Conservation (phyloP, 2,113 vertebrate genomes). For the Forbesichthys papilliferus region DNA sequence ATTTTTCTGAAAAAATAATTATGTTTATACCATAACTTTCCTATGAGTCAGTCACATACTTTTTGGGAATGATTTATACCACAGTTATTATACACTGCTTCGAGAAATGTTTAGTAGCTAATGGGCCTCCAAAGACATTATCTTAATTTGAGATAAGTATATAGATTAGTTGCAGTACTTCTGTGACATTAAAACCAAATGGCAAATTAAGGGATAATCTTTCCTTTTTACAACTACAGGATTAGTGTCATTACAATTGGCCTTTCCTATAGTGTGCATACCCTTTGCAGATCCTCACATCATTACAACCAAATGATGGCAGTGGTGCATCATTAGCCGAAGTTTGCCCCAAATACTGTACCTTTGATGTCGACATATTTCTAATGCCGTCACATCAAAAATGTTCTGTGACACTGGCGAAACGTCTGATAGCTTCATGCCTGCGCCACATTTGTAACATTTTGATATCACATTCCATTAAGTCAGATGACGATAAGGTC, state of each 20-base stretch:
- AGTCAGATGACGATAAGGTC: constrained; percentile 45
- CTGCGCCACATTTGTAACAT: constrained; percentile 53
- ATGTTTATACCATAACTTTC: background rate
- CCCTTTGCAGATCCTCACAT: background rate
- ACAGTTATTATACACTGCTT: constrained; percentile 6
- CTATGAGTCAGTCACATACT: background rate
- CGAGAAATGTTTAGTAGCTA: background rate
- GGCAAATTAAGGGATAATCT: background rate
- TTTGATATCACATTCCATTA: background rate
- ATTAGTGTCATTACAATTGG: background rate
- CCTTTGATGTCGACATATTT: constrained; percentile 59
- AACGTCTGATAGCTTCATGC: constrained; percentile 44
- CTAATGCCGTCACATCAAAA: constrained; percentile 67
- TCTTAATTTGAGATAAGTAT: constrained; percentile 12
- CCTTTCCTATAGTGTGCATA: background rate
- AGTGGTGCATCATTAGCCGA: constrained; percentile 41
- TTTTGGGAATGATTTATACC: background rate
- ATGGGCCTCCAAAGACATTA: constrained; percentile 13
- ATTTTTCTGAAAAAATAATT: background rate
- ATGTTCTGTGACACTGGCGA: constrained; percentile 57
- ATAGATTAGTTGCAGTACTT: background rate
- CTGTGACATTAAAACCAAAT: constrained; percentile 19
- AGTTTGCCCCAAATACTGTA: constrained; percentile 43
- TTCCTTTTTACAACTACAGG: background rate
- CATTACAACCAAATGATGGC: background rate